These are phyloP conservation scores for Lontra canadensis DNA, from an alignment of 2,113 vertebrate species.

Conservation along the genomic window DNA sequence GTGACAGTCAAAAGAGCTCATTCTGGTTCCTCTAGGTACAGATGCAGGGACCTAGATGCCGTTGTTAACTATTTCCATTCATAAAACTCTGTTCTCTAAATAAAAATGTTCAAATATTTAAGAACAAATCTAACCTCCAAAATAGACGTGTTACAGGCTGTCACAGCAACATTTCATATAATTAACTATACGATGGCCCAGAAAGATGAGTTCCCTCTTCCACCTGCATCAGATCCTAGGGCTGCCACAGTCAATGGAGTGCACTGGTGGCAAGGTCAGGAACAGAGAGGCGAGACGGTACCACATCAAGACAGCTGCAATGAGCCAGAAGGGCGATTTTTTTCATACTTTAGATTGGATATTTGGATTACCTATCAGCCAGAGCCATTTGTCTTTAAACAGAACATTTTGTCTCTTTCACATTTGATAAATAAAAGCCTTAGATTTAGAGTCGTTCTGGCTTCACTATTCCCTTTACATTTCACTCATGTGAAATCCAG, in stretches of 20 bases:
- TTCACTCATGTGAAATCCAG: constrained; percentile 29
- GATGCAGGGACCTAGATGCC: neutral
- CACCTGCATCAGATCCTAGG: neutral
- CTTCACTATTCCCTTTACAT: constrained; percentile 33
- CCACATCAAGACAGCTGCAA: neutral
- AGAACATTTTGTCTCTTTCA: constrained; percentile 40
- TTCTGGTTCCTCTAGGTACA: neutral
- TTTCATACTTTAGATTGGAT: constrained; percentile 26
- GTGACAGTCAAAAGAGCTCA: neutral
- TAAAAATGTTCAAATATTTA: constrained; percentile 27
- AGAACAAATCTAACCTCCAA: neutral
- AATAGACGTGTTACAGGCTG: neutral
- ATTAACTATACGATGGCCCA: neutral
- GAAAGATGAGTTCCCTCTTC: neutral
- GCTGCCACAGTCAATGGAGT: neutral
- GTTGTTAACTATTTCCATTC: neutral
- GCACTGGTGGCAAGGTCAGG: neutral
- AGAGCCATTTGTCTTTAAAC: constrained; percentile 44
- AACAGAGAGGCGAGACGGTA: rapidly evolving
- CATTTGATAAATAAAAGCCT: constrained; percentile 56
- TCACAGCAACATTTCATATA: neutral
- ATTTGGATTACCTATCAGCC: constrained; percentile 55
- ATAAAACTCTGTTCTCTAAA: neutral
- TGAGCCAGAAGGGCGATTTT: neutral
- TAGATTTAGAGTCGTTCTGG: constrained; percentile 38